Evolutionary conservation across 2,797 vertebrate species (phyloP).

Genomic region (Natrix natrix): DNA sequence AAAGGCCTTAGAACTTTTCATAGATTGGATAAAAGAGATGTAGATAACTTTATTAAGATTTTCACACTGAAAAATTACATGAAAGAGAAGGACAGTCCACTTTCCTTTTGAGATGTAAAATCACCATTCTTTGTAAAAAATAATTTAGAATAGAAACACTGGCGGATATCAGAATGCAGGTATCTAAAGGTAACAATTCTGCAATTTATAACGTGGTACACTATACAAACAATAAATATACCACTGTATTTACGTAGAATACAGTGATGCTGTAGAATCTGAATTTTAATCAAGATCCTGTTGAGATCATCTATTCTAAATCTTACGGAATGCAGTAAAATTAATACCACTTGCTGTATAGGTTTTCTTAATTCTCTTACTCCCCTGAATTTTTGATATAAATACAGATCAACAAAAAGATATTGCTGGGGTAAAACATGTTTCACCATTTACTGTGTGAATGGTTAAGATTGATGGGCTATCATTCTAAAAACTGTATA

Average conservation of each 20-base stretch:
- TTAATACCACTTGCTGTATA: conserved; percentile 4
- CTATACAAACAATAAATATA: not conserved
- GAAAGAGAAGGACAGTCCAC: not conserved
- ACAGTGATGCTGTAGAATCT: not conserved
- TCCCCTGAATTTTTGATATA: not conserved
- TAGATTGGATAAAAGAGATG: not conserved
- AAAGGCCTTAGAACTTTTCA: not conserved
- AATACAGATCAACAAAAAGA: conserved; percentile 15
- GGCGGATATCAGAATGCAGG: not conserved
- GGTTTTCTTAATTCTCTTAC: not conserved
- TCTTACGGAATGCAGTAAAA: not conserved
- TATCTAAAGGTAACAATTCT: not conserved
- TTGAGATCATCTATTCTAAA: not conserved
- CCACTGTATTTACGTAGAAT: not conserved
- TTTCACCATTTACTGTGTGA: not conserved
- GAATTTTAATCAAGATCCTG: not conserved
- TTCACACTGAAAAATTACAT: not conserved
- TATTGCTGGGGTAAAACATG: not conserved
- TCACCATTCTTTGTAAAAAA: not conserved
- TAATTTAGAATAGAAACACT: not conserved
- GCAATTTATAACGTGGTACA: not conserved
- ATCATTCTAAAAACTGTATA: not conserved
- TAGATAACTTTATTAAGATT: not conserved
- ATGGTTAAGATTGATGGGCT: not conserved
- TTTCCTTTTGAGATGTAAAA: not conserved